A percentile compares a stretch with the other conserved stretches of the same genome.
Conservation (phyloP, 2,888 invertebrate species). For the Rhingia rostrata region DNA sequence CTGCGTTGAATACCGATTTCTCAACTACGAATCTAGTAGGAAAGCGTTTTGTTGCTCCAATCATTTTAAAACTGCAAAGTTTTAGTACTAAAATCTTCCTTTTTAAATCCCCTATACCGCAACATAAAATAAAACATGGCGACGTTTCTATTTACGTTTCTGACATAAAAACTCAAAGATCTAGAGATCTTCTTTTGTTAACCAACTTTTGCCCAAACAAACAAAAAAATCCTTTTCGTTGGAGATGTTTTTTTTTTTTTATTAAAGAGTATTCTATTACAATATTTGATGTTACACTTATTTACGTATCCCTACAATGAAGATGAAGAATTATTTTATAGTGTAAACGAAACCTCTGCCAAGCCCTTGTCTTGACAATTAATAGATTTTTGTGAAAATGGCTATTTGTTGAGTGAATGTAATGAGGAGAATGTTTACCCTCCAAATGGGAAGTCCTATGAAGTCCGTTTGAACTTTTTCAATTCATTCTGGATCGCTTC, state of each 20-base stretch:
- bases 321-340: constrained; percentile 13
- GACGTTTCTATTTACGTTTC: too few relatives aligned
- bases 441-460: constrained; percentile 12
- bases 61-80: too few relatives aligned
- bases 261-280: constrained; percentile 30
- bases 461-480: constrained; percentile 80
- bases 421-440: constrained; percentile 1
- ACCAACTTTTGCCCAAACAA: background rate
- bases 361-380: constrained; percentile 6
- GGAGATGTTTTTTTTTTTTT: constrained; percentile 27
- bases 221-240: background rate
- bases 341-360: constrained; percentile 17
- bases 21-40: too few relatives aligned
- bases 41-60: too few relatives aligned
- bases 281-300: constrained; percentile 18
- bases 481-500: constrained; percentile 91
- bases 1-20: too few relatives aligned
- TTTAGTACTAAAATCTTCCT: too few relatives aligned
- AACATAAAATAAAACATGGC: too few relatives aligned
- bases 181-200: too few relatives aligned
- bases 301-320: constrained; percentile 15
- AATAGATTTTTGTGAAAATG: constrained; percentile 15
- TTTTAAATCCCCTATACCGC: too few relatives aligned
- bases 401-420: constrained; percentile 28
- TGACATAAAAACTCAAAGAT: too few relatives aligned